Percentiles rank a stretch among this genome's conserved stretches.
phyloP scores from a whole-genome alignment of 2,888 invertebrate genomes.

The Rhaphigaster nebulosa region DNA sequence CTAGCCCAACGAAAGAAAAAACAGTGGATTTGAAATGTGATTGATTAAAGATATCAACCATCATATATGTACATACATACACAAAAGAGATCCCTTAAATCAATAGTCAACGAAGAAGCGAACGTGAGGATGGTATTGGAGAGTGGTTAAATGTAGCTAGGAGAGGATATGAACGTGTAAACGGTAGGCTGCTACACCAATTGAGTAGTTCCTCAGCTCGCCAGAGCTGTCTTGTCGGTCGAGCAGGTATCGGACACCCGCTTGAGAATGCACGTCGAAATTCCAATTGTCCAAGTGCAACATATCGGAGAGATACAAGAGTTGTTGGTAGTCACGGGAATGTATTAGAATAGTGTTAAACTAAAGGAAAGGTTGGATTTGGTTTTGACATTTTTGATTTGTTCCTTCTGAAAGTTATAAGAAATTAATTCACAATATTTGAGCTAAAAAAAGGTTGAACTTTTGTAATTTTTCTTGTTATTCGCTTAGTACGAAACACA shows the following conservation, averaged over 20 bases:
- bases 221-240: background rate
- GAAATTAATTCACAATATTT: too few species aligned
- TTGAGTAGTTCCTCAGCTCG: background rate
- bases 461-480: too few species aligned
- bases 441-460: too few species aligned
- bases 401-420: too few species aligned
- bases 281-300: background rate
- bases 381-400: background rate
- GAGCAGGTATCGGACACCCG: background rate
- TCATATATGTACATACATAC: too few species aligned
- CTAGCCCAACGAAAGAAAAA: background rate
- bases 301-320: background rate
- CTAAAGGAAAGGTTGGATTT: background rate
- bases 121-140: background rate
- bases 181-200: slow-evolving; percentile 1
- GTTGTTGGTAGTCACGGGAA: background rate
- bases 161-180: background rate
- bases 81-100: background rate
- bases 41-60: too few species aligned
- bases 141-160: background rate
- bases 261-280: background rate
- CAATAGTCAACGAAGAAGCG: background rate
- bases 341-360: background rate
- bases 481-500: too few species aligned
- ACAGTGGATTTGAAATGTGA: background rate